These are phyloP conservation scores for Acronicta aceris DNA, from an alignment of 2,888 invertebrate species.

Conservation along the genomic window DNA sequence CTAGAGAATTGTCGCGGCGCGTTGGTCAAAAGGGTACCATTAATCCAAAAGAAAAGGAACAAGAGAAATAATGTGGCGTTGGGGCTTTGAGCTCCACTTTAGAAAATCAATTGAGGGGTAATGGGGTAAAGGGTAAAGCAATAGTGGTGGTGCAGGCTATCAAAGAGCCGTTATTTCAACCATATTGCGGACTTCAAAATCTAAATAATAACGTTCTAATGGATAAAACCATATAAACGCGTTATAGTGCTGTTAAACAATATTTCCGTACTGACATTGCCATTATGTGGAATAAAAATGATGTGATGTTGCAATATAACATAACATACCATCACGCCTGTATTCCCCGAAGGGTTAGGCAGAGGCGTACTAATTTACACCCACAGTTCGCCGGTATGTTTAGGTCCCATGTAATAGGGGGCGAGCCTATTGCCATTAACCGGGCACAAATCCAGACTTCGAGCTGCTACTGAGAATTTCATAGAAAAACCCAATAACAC, in stretches of 20 bases:
- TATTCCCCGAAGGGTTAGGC: too few species aligned
- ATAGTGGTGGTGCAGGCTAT: conserved; percentile 28
- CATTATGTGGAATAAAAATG: not conserved
- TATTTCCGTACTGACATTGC: conserved; percentile 2
- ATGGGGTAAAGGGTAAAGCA: conserved; percentile 25
- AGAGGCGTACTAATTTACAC: too few species aligned
- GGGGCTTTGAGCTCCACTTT: conserved; percentile 27
- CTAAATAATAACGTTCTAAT: conserved; percentile 7
- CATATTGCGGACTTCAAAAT: conserved; percentile 16
- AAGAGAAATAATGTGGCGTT: conserved; percentile 27
- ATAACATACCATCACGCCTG: too few species aligned
- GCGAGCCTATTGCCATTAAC: too few species aligned
- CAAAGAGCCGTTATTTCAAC: conserved; percentile 29
- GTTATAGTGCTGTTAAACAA: not conserved
- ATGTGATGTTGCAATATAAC: not conserved
- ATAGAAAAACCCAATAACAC: too few species aligned
- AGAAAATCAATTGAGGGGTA: conserved; percentile 42
- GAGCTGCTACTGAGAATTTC: too few species aligned
- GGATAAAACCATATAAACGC: conserved; percentile 4
- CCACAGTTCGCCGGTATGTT: too few species aligned
- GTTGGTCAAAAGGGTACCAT: conserved; percentile 36
- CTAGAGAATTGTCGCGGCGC: conserved; percentile 14
- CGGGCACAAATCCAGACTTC: too few species aligned
- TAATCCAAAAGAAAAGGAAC: conserved; percentile 28
- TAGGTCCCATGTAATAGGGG: too few species aligned